Base-by-base conservation (phyloP, 2,888 invertebrate species). In the Lithophane semibrunnea region DNA sequence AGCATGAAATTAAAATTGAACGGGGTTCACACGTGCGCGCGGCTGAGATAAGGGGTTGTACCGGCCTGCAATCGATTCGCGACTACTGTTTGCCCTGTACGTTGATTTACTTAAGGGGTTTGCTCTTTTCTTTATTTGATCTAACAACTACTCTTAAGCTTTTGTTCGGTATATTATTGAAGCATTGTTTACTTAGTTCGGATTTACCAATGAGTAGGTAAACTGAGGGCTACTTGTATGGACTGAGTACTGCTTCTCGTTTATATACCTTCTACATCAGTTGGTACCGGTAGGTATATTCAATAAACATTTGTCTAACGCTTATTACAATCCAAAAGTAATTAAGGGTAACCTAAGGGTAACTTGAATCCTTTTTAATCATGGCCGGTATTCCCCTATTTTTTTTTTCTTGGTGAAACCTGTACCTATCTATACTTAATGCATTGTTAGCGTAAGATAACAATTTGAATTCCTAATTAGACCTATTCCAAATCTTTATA, bases 1-100 rank as follows among this genome's bases (percentile, higher is more conserved):
- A 96, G 96, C 96, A 96, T 96, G 96, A 96, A 96, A 96, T 96
- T 96, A 96, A 96, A 96, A 96, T 96, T 96, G 96, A 96, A 94
- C 95, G 94, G 94, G 94, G 95, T 96, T 96, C 96, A 96, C 96
- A 96, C 96, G 96, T 96, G 96, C 96, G 95, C 95, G 93, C 91
- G 80, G 93, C 91, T 88, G 91, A 94, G 96, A 96, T 96, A 96
- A 96, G 96, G 96, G 96, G 95, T 93, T 92, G 92, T 91, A 91
- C 90, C 90, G 90, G 88, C 88, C 92, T 92, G 91, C 93, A 92
- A 94, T 95, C 94, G 95, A 95, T 94, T 93, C 93, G 91, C 91
- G 90, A 93, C 90, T 93, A 92, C 90, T 95, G 92, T 94, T 95
- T 93, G 93, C 88, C 85, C 87, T 86, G 90, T 90, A 90, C 92